Base-by-base conservation (phyloP, 2,797 vertebrate genomes). In the Lepilemur septentrionalis region DNA sequence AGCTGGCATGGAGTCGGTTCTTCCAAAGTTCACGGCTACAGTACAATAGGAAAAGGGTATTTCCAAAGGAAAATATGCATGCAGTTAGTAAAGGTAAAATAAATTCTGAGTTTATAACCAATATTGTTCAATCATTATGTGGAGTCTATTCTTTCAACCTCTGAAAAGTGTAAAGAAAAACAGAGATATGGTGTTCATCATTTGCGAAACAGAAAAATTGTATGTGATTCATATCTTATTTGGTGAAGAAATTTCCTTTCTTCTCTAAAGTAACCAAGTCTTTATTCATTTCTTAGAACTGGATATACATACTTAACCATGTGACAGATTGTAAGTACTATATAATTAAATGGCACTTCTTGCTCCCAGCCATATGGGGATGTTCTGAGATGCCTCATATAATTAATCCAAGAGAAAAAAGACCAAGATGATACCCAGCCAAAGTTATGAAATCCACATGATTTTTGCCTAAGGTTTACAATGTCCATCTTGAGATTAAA, bases 211-310 rank as follows among this genome's bases (percentile, higher is more conserved):
- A 67, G 70, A 48, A 78, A 89, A 85, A 50, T 48, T 76, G 15
- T 52, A 63, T 41, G 18, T 97, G 89, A 94, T 32, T 96, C 57
- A 63, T 91, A 55, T 48, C 22, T 78, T 41, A 59, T 43, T 82
- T 92, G 85, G 81, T 41, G 76, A 97, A 90, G 50, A 55, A 65
- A 76, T 15, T 72, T 93, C 10, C 17, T 80, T 72, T 80, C 48
- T 93, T 28, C 28, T 78, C 14, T 93, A 46, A 13, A 79, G 30
- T 81, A 78, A 88, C 17, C 11, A 35, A 75, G 70, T 61, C 17
- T 91, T 83, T 73, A 63, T 15, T 92, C 32, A 48, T 83, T 84
- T 91, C 82, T 79, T 95, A 73, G 23, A 85, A 92, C 17, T 85
- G 30, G 28, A 28, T 57, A 52, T 63, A 72, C 4, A 65, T 46